phyloP scores from a whole-genome alignment of 1,140 invertebrate species.

The Medauroidea extradentata region DNA sequence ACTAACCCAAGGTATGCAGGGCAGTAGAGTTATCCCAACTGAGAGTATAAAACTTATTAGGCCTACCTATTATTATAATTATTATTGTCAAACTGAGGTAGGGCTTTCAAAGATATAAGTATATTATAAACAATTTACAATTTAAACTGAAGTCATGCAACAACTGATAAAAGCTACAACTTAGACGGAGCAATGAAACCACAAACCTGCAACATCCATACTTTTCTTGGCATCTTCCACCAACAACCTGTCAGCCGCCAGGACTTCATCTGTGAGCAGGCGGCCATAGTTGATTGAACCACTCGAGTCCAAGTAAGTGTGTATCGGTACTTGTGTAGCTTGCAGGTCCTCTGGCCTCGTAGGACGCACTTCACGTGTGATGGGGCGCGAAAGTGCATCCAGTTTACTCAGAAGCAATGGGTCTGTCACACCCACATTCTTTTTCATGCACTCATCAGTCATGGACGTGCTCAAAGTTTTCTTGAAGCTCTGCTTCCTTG shows the following conservation, averaged over 20 bases:
- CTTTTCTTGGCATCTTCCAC: conserved; percentile 75
- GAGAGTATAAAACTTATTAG: no score
- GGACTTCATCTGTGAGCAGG: conserved; percentile 79
- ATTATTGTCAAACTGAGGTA: no score
- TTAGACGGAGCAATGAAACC: no score
- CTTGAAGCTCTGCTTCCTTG: conserved; percentile 59
- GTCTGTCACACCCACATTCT: conserved; percentile 60
- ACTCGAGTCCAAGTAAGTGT: conserved; percentile 58
- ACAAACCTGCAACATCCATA: conserved; percentile 73
- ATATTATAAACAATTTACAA: no score
- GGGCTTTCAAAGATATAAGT: no score
- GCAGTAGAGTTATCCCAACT: no score
- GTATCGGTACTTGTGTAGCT: conserved; percentile 40
- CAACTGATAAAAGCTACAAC: no score
- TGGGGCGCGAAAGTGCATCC: conserved; percentile 53
- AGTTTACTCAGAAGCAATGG: conserved; percentile 60
- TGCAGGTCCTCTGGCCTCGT: conserved; percentile 24
- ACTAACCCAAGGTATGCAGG: no score
- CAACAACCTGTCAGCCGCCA: conserved; percentile 72
- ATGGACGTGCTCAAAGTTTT: conserved; percentile 56
- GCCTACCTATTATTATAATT: no score
- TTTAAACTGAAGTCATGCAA: no score
- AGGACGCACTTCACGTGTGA: conserved; percentile 57
- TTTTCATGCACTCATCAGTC: conserved; percentile 51
- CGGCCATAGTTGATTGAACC: conserved; percentile 72